phyloP scores from a whole-genome alignment of 2,797 vertebrate species.

The Clarias platycephalus region DNA sequence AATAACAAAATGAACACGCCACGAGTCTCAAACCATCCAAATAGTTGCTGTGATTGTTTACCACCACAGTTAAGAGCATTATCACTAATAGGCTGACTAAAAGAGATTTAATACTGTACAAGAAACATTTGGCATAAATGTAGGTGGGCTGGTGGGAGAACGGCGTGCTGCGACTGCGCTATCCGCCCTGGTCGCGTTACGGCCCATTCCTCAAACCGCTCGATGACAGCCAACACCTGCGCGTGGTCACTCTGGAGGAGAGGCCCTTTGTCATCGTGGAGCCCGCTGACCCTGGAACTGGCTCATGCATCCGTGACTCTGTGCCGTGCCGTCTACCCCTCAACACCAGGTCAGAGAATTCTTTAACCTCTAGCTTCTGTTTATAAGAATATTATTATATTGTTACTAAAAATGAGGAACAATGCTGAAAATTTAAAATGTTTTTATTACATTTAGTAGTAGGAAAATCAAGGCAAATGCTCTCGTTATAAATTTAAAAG shows the following conservation, averaged over 20 bases:
- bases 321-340: conserved; percentile 88
- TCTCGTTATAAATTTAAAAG: neutral
- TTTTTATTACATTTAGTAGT: neutral
- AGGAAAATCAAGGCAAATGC: neutral
- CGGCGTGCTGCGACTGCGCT: conserved; percentile 81
- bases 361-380: neutral
- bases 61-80: neutral
- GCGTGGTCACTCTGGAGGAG: conserved; percentile 90
- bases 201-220: conserved; percentile 87
- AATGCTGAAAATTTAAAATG: neutral
- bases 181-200: conserved; percentile 87
- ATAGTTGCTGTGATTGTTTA: neutral
- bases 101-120: conserved; percentile 21
- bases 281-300: conserved; percentile 83
- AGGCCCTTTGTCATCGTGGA: conserved; percentile 95
- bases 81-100: conserved; percentile 17
- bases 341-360: conserved; percentile 77
- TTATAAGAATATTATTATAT: neutral
- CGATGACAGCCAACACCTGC: conserved; percentile 86
- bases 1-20: neutral
- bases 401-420: neutral
- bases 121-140: conserved; percentile 22
- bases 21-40: neutral
- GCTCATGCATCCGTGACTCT: conserved; percentile 91
- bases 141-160: conserved; percentile 93